Conservation (phyloP, 2,888 invertebrate genomes). For the Brenthis daphne region DNA sequence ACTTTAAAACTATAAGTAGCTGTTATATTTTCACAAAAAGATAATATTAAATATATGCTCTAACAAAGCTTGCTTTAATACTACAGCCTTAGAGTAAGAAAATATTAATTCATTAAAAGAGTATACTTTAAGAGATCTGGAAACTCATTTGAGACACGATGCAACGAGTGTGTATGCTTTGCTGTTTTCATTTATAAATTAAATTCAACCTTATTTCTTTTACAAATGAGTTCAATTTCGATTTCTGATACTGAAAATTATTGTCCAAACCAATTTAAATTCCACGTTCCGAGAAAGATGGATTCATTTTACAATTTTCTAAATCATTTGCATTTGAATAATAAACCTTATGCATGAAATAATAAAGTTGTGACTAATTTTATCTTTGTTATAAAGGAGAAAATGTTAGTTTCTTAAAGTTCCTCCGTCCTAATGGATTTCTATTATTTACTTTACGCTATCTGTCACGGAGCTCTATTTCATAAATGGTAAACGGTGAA, state of each 20-base stretch:
- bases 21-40: too few relatives aligned
- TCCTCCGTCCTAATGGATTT: too few relatives aligned
- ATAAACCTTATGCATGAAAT: conserved; percentile 9
- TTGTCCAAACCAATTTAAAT: conserved; percentile 33
- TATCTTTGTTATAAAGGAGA: too few relatives aligned
- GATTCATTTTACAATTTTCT: conserved; percentile 15
- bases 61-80: conserved; percentile 22
- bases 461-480: too few relatives aligned
- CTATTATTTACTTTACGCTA: too few relatives aligned
- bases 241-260: background rate
- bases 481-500: too few relatives aligned
- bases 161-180: conserved; percentile 8
- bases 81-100: conserved; percentile 12
- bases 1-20: too few relatives aligned
- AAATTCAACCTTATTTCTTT: conserved; percentile 17
- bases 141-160: conserved; percentile 32
- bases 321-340: conserved; percentile 18
- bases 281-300: conserved; percentile 30
- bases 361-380: conserved; percentile 12
- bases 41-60: background rate
- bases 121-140: conserved; percentile 31
- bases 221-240: conserved; percentile 13
- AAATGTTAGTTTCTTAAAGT: background rate
- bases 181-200: background rate
- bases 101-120: conserved; percentile 29